These are phyloP conservation scores for Helarctos malayanus DNA, from an alignment of 2,797 vertebrate species.

Conservation along the genomic window DNA sequence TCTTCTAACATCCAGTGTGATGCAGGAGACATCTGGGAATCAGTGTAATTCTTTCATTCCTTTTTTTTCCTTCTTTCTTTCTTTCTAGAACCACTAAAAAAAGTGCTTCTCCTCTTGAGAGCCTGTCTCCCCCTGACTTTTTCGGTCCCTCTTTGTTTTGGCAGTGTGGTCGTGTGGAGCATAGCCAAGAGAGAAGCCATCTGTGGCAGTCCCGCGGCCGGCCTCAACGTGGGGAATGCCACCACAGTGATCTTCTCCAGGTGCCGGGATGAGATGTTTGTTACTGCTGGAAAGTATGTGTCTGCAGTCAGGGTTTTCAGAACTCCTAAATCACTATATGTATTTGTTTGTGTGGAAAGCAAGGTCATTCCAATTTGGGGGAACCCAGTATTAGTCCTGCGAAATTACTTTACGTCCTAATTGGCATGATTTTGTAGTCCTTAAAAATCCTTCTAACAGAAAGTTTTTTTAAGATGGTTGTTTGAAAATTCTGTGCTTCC, in stretches of 20 bases:
- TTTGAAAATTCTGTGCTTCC: neutral
- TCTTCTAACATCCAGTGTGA: neutral
- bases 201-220: constrained; percentile 92
- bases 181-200: constrained; percentile 91
- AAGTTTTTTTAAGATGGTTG: neutral
- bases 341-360: neutral
- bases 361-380: neutral
- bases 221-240: constrained; percentile 89
- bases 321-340: accelerated
- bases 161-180: constrained; percentile 95
- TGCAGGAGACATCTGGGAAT: neutral
- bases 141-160: neutral
- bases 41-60: neutral
- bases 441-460: neutral
- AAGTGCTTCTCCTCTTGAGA: neutral
- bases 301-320: neutral
- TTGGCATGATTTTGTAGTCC: neutral
- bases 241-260: constrained; percentile 90
- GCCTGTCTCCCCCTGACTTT: neutral
- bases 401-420: neutral
- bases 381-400: neutral
- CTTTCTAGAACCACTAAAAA: neutral
- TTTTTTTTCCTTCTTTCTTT: neutral
- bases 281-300: constrained; percentile 94
- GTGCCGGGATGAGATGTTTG: constrained; percentile 91